Percentiles rank a stretch among this genome's conserved stretches.
phyloP scores from a whole-genome alignment of 2,797 vertebrate genomes.

The Acomys russatus region DNA sequence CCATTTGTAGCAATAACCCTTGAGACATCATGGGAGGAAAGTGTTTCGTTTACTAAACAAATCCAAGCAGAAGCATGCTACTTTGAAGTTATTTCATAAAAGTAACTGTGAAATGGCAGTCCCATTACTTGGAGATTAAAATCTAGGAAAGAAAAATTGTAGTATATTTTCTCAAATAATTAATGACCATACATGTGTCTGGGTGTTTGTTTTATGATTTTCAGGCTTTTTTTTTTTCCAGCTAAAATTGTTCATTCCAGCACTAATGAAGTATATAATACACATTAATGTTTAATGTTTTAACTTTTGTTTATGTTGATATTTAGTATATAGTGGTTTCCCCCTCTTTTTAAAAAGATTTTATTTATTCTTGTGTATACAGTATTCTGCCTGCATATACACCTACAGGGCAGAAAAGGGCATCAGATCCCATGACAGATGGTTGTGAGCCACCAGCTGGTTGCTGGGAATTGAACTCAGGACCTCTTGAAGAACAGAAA shows the following conservation, averaged over 20 bases:
- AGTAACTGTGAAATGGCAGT: background rate
- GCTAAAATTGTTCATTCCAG: background rate
- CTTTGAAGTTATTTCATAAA: constrained; percentile 22
- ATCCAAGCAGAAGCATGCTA: background rate
- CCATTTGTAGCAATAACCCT: background rate
- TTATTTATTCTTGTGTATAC: too few species aligned
- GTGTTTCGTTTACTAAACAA: background rate
- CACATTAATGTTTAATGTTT: constrained; percentile 24
- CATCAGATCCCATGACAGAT: too few species aligned
- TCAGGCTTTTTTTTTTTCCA: constrained; percentile 41
- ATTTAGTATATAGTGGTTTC: constrained; percentile 12
- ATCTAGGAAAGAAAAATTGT: constrained; percentile 35
- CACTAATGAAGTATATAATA: background rate
- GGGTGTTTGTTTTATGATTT: constrained; percentile 5
- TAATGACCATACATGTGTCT: constrained; percentile 8
- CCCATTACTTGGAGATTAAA: constrained; percentile 31
- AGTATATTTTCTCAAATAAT: background rate
- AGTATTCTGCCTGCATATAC: too few species aligned
- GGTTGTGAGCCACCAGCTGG: too few species aligned
- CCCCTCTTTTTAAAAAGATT: too few species aligned
- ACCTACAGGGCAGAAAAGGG: too few species aligned
- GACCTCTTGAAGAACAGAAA: too few species aligned
- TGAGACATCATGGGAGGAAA: background rate
- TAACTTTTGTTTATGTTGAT: background rate
- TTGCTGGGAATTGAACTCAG: too few species aligned